Conservation (phyloP, 1,140 invertebrate genomes). For the Anoplophora glabripennis region DNA sequence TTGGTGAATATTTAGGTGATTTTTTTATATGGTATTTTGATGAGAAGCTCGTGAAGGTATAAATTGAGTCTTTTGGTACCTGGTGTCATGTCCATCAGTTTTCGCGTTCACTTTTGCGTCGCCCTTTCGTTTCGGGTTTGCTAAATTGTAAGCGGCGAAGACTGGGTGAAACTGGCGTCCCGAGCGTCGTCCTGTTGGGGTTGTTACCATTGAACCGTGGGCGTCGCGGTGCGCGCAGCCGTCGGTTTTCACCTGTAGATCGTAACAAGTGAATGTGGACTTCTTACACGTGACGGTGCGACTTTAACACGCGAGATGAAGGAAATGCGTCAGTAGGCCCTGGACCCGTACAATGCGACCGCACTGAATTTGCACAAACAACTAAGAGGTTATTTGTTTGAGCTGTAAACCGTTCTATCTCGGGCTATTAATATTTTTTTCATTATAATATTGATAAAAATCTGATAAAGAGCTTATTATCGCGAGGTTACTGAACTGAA, state of each 20-base stretch:
- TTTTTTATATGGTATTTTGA: too few relatives aligned
- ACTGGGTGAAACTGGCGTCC: constrained; percentile 13
- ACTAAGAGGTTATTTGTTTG: too few relatives aligned
- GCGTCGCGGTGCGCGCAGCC: constrained; percentile 34
- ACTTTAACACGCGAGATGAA: too few relatives aligned
- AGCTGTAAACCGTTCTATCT: neutral
- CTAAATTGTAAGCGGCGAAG: neutral
- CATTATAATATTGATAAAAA: constrained; percentile 6
- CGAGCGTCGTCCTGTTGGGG: constrained; percentile 17
- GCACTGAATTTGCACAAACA: too few relatives aligned
- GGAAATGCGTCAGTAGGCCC: too few relatives aligned
- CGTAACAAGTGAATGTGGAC: too few relatives aligned
- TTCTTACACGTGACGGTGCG: too few relatives aligned
- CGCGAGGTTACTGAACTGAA: constrained; percentile 19
- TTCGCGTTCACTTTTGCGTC: neutral
- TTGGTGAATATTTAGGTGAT: too few relatives aligned
- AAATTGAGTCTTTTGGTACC: neutral
- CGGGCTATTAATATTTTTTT: constrained; percentile 3
- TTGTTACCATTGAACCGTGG: constrained; percentile 28
- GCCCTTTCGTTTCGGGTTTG: too few relatives aligned
- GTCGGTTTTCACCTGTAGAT: constrained; percentile 11
- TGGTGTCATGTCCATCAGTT: neutral
- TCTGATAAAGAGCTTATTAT: constrained; percentile 5
- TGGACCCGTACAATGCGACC: too few relatives aligned
- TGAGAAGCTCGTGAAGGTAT: neutral